Evolutionary conservation across 2,888 invertebrate species (phyloP).

Genomic region (Eutolmus rufibarbis): DNA sequence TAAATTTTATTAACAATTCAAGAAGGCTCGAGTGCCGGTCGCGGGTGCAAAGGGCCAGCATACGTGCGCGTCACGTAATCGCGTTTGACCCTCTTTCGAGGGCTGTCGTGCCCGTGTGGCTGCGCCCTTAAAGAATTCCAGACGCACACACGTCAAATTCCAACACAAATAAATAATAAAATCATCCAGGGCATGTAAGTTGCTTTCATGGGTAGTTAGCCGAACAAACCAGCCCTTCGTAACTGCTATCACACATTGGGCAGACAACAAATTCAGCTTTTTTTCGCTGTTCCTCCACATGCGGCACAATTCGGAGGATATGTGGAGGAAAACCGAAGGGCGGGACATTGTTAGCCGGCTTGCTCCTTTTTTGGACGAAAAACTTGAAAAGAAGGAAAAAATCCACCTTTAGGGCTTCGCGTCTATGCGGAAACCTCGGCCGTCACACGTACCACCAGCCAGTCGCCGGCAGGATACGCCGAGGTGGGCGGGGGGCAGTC

Average conservation of each 20-base stretch:
- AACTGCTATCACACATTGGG: slow-evolving; percentile 26
- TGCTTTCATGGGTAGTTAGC: slow-evolving; percentile 30
- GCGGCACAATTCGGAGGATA: slow-evolving; percentile 7
- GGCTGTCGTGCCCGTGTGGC: background rate
- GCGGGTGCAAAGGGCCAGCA: background rate
- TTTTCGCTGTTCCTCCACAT: background rate
- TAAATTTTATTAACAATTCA: slow-evolving; percentile 40
- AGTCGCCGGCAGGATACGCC: background rate
- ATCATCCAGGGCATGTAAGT: slow-evolving; percentile 21
- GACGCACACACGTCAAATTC: slow-evolving; percentile 20
- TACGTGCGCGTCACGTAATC: slow-evolving; percentile 12
- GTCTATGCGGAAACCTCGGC: background rate
- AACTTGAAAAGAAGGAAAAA: background rate
- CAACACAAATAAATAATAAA: slow-evolving; percentile 18
- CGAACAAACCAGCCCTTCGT: slow-evolving; percentile 8
- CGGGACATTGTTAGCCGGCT: slow-evolving; percentile 26
- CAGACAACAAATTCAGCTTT: slow-evolving; percentile 2
- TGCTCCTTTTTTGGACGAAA: slow-evolving; percentile 14
- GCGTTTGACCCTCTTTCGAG: slow-evolving; percentile 35
- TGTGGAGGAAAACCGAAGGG: slow-evolving; percentile 23
- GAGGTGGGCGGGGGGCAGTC: background rate
- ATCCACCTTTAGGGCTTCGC: background rate
- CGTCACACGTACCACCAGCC: background rate
- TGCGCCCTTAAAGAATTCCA: slow-evolving; percentile 32
- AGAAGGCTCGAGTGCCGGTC: slow-evolving; percentile 25